Percentiles rank a stretch among this genome's conserved stretches.
These are phyloP conservation scores for Mirounga angustirostris DNA, from an alignment of 2,113 vertebrate species.

Conservation along the genomic window DNA sequence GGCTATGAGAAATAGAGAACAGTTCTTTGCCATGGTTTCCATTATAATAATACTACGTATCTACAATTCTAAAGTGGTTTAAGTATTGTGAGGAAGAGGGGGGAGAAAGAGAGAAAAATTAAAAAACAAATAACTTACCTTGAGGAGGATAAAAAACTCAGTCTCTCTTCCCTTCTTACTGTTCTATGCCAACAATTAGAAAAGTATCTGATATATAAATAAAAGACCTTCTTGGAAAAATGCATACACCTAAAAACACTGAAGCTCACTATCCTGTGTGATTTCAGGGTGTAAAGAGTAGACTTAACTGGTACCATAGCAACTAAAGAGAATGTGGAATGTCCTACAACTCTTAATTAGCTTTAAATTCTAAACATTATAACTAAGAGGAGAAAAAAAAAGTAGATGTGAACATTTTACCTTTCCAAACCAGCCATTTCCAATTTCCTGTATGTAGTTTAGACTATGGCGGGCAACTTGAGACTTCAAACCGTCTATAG, in stretches of 20 bases:
- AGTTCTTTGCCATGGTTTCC: background rate
- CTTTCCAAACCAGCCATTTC: constrained; percentile 99
- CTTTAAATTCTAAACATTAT: background rate
- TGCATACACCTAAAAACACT: background rate
- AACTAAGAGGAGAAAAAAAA: background rate
- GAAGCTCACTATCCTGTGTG: background rate
- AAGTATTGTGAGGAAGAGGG: too few species aligned
- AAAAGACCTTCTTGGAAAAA: background rate
- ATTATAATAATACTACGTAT: too few species aligned
- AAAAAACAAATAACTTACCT: background rate
- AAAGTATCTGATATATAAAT: background rate
- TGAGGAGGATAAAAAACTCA: background rate
- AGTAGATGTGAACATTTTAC: constrained; percentile 82
- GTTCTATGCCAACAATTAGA: background rate
- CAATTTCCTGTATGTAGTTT: constrained; percentile 99
- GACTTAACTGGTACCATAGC: rapidly evolving
- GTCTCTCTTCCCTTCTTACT: background rate
- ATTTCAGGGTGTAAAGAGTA: background rate
- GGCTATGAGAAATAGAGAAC: background rate
- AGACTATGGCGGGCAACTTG: constrained; percentile 96
- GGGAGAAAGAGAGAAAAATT: background rate
- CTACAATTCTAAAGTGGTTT: background rate
- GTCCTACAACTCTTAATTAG: background rate
- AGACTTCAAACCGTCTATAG: constrained; percentile 92
- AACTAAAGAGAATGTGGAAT: background rate